A percentile compares a stretch with the other conserved stretches of the same genome.
Conservation (phyloP, 2,797 vertebrate species). For the Sciurus vulgaris region DNA sequence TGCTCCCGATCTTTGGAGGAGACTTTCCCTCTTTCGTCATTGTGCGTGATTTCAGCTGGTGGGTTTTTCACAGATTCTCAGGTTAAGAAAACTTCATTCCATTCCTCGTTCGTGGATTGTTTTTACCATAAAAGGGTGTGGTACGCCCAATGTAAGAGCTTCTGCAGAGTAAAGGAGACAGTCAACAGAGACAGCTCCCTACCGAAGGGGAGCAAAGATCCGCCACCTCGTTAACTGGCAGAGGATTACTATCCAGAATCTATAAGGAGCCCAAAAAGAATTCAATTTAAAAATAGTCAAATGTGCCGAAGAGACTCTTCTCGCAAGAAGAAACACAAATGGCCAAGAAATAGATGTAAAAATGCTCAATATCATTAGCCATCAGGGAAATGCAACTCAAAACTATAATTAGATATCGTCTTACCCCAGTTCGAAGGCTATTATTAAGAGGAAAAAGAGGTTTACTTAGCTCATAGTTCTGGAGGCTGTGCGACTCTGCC, state of each 20-base stretch:
- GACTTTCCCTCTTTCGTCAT: constrained; percentile 32
- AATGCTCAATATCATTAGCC: background rate
- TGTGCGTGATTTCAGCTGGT: background rate
- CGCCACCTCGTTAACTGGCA: background rate
- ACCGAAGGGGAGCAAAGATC: background rate
- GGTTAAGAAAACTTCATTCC: background rate
- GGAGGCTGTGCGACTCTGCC: background rate
- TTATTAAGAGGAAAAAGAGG: background rate
- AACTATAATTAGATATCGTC: too few relatives aligned
- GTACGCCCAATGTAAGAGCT: background rate
- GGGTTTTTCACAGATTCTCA: background rate
- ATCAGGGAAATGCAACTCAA: background rate
- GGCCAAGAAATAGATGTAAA: background rate
- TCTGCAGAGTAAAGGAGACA: background rate
- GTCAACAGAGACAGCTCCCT: background rate
- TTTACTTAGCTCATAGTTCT: background rate
- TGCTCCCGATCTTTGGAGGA: constrained; percentile 13
- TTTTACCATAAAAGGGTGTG: background rate
- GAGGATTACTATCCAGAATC: background rate
- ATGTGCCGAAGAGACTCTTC: background rate
- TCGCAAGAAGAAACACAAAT: background rate
- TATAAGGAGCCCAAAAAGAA: background rate
- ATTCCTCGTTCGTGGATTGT: background rate
- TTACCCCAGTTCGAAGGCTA: background rate
- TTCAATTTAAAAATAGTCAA: background rate